These are phyloP conservation scores for Serilophus lunatus DNA, from an alignment of 2,113 vertebrate species.

Conservation along the genomic window DNA sequence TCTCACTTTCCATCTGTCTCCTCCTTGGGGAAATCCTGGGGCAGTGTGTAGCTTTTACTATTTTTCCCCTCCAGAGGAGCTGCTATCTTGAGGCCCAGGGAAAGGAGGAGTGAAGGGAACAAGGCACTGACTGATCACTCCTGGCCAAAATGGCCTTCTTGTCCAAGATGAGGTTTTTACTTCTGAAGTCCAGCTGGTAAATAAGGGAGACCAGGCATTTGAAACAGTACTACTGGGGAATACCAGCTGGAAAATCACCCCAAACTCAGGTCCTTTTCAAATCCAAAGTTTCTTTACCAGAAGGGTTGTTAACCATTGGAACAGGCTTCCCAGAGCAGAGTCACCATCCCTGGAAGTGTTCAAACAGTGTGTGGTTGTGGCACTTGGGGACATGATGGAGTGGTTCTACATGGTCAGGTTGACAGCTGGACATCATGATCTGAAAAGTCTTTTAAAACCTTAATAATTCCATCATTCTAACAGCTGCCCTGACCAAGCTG, in stretches of 20 bases:
- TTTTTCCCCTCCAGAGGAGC: background rate
- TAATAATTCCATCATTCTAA: background rate
- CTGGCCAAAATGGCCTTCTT: background rate
- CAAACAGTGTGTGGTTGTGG: background rate
- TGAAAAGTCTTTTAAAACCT: background rate
- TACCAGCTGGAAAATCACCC: background rate
- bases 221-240: background rate
- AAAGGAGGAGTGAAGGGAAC: background rate
- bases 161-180: background rate
- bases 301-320: background rate
- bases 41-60: background rate
- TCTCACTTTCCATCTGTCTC: background rate
- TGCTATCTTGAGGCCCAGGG: background rate
- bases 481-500: background rate
- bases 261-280: background rate
- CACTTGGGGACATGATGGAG: background rate
- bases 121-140: background rate
- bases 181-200: background rate
- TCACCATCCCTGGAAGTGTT: background rate
- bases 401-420: background rate
- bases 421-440: background rate
- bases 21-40: background rate
- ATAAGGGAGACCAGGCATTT: background rate
- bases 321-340: background rate
- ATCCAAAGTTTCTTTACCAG: background rate